Base-by-base conservation (phyloP, 1,140 invertebrate species). In the Pachyrhynchus sulphureomaculatus region DNA sequence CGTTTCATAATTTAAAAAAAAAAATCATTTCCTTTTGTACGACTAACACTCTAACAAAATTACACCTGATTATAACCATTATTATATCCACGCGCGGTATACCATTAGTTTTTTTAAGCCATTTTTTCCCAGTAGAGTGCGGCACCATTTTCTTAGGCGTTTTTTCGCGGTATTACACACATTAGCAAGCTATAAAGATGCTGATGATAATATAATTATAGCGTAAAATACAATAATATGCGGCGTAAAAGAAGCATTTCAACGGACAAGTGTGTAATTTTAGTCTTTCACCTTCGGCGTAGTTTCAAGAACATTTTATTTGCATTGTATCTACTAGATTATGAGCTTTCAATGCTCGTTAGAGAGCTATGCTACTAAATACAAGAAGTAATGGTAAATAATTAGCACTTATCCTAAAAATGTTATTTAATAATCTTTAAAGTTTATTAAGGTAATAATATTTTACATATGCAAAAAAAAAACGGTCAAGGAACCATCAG, bases 201-300 rank as follows among this genome's bases (percentile, higher is more conserved):
- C 34, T 53, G 51, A 53, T 53, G 51, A 53, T 53, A 53, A 53
- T 53, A 41, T 53, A 53, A 53, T 53, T 53, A 53, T 53, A 53
- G 33, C 36, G 51, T 53, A 53, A 53, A 53, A 53, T 41, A 21
- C 34, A 53, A 53, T 32, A 53, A 41, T 53, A 53, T 36, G n/a
- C 13, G 51, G 51, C 51, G 51, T 41, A 34, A 53, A 53, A 53
- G 51, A 53, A 10, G 34, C 51, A 39, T 53, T 53, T 34, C 51
- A 23, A 39, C 20, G 33, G 20, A 20, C 36, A 9, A 34, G 20
- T 39, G 18, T 53, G 51, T 53, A 53, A 53, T 53, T 53, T 53
- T 26, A 29, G 4, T 53, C 51, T 53, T 53, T 53, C 51, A 53
- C 51, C 51, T 53, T 53, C 51, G 37, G 37, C 1, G 41, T 26